Evolutionary conservation across 2,797 vertebrate species (phyloP).

Genomic region (Gymnothorax javanicus): DNA sequence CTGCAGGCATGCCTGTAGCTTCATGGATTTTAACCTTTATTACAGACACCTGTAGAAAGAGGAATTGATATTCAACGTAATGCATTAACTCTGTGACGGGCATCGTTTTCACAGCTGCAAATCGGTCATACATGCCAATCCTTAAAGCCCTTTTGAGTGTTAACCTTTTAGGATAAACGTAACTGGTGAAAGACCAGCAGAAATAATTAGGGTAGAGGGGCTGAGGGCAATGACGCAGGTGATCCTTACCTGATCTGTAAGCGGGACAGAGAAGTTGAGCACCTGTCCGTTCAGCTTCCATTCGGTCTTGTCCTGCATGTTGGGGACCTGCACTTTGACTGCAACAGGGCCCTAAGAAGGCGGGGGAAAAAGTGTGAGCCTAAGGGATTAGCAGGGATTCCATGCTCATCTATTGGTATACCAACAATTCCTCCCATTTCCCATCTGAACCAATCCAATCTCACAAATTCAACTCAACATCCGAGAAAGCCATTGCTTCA

Average conservation of each 20-base stretch:
- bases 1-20: constrained; percentile 96
- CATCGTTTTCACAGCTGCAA: constrained; percentile 1
- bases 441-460: neutral
- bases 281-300: constrained; percentile 97
- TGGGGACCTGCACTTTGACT: constrained; percentile 97
- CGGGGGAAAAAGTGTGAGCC: neutral
- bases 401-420: neutral
- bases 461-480: neutral
- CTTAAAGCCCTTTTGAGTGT: neutral
- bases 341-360: constrained; percentile 81
- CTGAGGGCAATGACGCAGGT: neutral
- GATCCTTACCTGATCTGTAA: constrained; percentile 88
- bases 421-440: neutral
- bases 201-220: constrained; percentile 12
- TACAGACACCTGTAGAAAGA: constrained; percentile 86
- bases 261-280: constrained; percentile 91
- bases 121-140: neutral
- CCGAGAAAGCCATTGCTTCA: neutral
- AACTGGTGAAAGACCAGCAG: neutral
- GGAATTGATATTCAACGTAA: neutral
- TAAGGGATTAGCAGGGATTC: neutral
- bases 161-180: too few relatives aligned
- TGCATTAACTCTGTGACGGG: neutral
- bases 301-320: constrained; percentile 99
- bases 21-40: constrained; percentile 99